A percentile compares a stretch with the other conserved stretches of the same genome.
phyloP scores from a whole-genome alignment of 2,113 vertebrate species.

The Sebastes schlegelii region DNA sequence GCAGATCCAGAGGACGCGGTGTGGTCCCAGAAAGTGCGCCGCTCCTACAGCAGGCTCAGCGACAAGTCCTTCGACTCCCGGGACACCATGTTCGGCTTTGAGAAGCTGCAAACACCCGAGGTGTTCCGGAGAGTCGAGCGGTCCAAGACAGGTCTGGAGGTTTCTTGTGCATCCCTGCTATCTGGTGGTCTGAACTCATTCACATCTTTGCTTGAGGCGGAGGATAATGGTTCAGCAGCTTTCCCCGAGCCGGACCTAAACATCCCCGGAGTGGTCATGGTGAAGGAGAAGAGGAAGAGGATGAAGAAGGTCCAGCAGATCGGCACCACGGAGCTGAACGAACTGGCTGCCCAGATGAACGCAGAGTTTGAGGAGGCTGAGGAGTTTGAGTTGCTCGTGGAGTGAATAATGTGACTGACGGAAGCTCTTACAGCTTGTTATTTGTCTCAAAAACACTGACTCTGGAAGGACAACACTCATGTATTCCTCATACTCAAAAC shows the following conservation, averaged over 20 bases:
- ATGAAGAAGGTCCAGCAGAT: constrained; percentile 83
- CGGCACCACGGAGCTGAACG: constrained; percentile 84
- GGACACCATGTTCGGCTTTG: constrained; percentile 87
- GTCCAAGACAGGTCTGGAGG: constrained; percentile 29
- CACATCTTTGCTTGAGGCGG: constrained; percentile 65
- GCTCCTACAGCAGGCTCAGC: constrained; percentile 89
- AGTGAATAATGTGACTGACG: constrained; percentile 70
- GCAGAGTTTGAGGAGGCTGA: constrained; percentile 91
- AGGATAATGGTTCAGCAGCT: constrained; percentile 27
- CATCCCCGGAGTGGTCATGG: constrained; percentile 86
- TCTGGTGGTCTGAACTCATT: constrained; percentile 46
- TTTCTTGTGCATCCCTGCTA: constrained; percentile 17
- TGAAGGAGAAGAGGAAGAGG: constrained; percentile 84
- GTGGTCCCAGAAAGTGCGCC: constrained; percentile 89
- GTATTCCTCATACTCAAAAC: background rate
- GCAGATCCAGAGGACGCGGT: constrained; percentile 64
- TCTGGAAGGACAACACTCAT: background rate
- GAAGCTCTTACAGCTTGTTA: background rate
- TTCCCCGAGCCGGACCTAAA: constrained; percentile 74
- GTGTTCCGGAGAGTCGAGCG: constrained; percentile 58
- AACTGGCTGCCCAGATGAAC: constrained; percentile 89
- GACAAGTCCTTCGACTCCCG: constrained; percentile 75
- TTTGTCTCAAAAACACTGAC: background rate
- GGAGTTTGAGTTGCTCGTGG: constrained; percentile 88
- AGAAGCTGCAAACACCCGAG: constrained; percentile 80